Evolutionary conservation across 2,113 vertebrate species (phyloP).

Genomic region (Ictidomys tridecemlineatus): DNA sequence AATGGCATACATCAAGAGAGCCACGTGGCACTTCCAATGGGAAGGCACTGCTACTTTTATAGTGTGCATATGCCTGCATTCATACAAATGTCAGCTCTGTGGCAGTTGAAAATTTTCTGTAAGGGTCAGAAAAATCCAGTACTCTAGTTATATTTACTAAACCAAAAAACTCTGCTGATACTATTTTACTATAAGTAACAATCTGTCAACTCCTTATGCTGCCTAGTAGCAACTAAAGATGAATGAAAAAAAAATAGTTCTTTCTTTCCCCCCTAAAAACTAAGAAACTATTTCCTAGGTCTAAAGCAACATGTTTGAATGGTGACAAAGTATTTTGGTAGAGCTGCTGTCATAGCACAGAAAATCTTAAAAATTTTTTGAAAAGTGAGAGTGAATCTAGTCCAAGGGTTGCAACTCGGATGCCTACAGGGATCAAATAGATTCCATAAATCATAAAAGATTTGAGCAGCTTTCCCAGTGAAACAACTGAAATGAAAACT

Average conservation of each 20-base stretch:
- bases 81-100: background rate
- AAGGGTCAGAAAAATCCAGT: background rate
- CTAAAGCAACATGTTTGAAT: background rate
- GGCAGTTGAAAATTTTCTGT: background rate
- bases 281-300: background rate
- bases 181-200: background rate
- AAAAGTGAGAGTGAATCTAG: background rate
- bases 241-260: background rate
- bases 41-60: background rate
- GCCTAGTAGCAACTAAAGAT: background rate
- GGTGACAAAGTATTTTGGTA: background rate
- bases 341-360: background rate
- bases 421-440: background rate
- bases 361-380: constrained; percentile 12
- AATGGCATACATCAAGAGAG: background rate
- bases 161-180: background rate
- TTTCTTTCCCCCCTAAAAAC: background rate
- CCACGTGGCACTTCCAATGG: background rate
- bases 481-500: background rate
- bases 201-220: background rate
- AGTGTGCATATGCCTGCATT: background rate
- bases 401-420: background rate
- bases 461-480: background rate
- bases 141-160: background rate
- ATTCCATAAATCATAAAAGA: background rate